phyloP scores from a whole-genome alignment of 2,113 vertebrate genomes.

The Peucedramus taeniatus region DNA sequence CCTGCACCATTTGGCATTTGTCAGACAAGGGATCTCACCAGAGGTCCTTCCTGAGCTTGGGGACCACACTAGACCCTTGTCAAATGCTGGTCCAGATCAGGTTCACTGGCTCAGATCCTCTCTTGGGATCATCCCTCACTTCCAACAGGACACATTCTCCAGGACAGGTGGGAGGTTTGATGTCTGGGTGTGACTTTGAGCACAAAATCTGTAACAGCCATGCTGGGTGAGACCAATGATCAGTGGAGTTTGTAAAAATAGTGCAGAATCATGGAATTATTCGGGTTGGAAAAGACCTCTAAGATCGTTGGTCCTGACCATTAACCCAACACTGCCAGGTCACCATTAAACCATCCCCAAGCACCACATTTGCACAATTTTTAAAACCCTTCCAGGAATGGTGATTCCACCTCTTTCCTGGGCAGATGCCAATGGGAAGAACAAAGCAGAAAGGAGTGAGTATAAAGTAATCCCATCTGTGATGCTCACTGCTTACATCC shows the following conservation, averaged over 20 bases:
- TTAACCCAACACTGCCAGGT: neutral
- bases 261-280: neutral
- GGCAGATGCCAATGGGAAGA: neutral
- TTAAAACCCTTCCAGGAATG: neutral
- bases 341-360: neutral
- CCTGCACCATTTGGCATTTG: neutral
- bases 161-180: neutral
- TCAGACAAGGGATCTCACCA: neutral
- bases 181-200: neutral
- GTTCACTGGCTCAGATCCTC: neutral
- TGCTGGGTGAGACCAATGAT: neutral
- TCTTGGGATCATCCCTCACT: neutral
- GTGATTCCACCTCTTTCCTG: neutral
- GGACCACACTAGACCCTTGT: neutral
- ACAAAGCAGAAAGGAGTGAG: neutral
- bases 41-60: neutral
- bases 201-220: neutral
- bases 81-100: neutral
- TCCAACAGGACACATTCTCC: neutral
- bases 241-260: rapidly evolving
- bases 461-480: neutral
- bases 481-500: neutral
- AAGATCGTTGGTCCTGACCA: neutral
- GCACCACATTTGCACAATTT: neutral
- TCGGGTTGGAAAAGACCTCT: neutral